A percentile compares a stretch with the other conserved stretches of the same genome.
These are phyloP conservation scores for Characodon lateralis DNA, from an alignment of 2,797 vertebrate genomes.

Conservation along the genomic window DNA sequence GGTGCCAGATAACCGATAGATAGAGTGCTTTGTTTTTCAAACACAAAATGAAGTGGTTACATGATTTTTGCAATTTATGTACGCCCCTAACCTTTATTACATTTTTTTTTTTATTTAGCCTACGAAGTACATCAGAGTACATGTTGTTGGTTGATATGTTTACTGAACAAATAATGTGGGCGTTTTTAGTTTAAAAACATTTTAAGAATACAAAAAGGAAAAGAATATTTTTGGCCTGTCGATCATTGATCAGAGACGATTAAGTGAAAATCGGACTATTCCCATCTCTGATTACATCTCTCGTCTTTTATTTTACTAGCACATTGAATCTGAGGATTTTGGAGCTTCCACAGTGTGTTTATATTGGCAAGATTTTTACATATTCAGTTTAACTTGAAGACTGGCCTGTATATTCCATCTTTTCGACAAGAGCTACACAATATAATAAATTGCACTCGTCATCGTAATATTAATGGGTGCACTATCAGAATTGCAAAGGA, in stretches of 20 bases:
- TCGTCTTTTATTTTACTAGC: background rate
- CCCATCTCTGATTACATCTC: background rate
- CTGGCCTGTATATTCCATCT: background rate
- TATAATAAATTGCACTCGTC: background rate
- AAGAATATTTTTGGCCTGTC: too few species aligned
- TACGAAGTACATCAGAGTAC: background rate
- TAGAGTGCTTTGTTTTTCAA: background rate
- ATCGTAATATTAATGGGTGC: background rate
- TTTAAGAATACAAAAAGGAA: too few species aligned
- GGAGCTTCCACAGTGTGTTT: background rate
- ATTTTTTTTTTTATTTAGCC: background rate
- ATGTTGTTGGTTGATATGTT: background rate
- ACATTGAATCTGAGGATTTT: background rate
- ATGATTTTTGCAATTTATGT: background rate
- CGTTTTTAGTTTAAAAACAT: too few species aligned
- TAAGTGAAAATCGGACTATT: background rate
- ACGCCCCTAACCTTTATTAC: background rate
- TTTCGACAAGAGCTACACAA: background rate
- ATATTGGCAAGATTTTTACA: background rate
- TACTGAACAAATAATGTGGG: too few species aligned
- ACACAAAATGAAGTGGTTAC: background rate
- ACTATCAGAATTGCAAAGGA: background rate
- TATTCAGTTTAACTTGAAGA: background rate
- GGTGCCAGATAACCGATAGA: background rate
- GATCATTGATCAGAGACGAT: background rate